Evolutionary conservation across 2,888 invertebrate genomes (phyloP), one percentile per base, ranked within the genome.

Genomic region (Chloroclysta siterata): DNA sequence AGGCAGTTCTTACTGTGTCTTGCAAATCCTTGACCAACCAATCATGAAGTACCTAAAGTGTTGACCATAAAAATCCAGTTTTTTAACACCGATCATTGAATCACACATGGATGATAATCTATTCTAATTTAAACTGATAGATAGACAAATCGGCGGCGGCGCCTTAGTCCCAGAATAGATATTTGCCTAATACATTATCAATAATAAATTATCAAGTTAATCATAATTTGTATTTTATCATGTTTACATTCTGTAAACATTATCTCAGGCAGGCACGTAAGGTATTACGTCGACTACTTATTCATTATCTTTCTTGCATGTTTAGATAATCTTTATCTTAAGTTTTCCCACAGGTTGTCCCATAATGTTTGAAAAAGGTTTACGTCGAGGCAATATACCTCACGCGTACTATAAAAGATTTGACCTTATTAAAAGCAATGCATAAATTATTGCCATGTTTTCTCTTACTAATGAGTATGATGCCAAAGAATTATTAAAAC

Each of bases 111-210:
- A 11, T 39, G 36, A 42, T 29, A 29, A 48, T 50, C 14, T 39
- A 36, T 39, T 39, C 41, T 39, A 39, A 46, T 55, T 39, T 17
- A 55, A 55, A 56, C 47, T 10, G 22, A 39, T 56, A 56, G 48
- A 48, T 56, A 56, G 48, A 48, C 56, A 33, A 33, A 33, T 46
- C 15, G 44, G 54, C 42, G 28, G 14, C 8, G 15, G 15, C 15
- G 44, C 44, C 2, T 44, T 14, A 14, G 6, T 14, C 14, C 8
- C 44, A 44, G 15, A 15, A 14, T 15, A 15, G 5, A n/a, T 42
- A 42, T 33, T 39, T 39, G 11, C 36, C 1, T 39, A 11, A 39
- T 11, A 11, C 11, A 39, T 33, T 13, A 42, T 44, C 44, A 44
- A 44, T 15, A 44, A 14, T 44, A 22, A n/a, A 22, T 3, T 22